Evolutionary conservation across 2,113 vertebrate genomes (phyloP), one percentile per base, ranked within the genome.

Genomic region (Trinectes maculatus): DNA sequence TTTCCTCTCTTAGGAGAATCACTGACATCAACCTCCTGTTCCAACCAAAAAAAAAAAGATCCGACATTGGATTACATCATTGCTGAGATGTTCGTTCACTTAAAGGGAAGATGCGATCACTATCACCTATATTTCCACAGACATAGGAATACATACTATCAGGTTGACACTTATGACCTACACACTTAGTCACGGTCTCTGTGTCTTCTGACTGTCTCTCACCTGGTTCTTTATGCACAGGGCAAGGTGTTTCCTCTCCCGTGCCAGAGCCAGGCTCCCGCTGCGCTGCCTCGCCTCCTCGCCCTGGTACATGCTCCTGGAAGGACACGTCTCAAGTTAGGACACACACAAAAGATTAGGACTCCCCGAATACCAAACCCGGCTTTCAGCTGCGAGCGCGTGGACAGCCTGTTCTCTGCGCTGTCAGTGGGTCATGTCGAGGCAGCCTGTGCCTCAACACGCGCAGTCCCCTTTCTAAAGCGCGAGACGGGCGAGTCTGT

Each of bases 171-270:
- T 8, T 2, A 42, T 16, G 61, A 12, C 37, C 44, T 21, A 18
- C 6, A 1, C 12, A 46, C 22, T 12, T 12, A 47, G 1, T 33
- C 28, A 21, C 19, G 7, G 11, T 1, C 5, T 19, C 1, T 52
- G 8, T 33, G 26, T 36, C n/a, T 6, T 21, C 6, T 11, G 13
- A 13, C 15, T 29, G 57, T 12, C 18, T 49, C 62, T 87, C 82
- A 93, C 92, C 92, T 92, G 91, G 82, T 82, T 87, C 16, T 76
- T 87, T 48, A 93, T 91, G 73, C 85, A 81, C 70, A 93, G 89
- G 33, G 92, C 87, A 37, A 92, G 88, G 79, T 90, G 88, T 68
- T 83, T 91, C 75, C 89, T 89, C 68, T 91, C 91, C 43, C 89
- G 85, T 56, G 85, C 62, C 59, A 22, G 60, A 33, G 71, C 18